Evolutionary conservation across 2,888 invertebrate species (phyloP).

Genomic region (Oscheius myriophilus): DNA sequence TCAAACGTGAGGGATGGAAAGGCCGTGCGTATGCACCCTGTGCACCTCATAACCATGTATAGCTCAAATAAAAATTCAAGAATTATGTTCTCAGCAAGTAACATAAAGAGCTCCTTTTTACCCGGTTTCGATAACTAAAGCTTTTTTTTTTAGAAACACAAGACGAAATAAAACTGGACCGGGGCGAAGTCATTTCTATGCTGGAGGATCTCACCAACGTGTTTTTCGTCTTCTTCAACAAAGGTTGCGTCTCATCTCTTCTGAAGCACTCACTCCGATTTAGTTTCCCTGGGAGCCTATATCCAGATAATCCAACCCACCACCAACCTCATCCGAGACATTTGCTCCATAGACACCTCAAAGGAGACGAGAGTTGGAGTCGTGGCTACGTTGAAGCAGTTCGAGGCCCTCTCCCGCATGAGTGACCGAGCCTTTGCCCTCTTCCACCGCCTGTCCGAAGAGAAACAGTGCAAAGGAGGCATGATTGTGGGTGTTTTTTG

Average conservation of each 20-base stretch:
- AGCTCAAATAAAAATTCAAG: no score
- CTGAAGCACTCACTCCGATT: no score
- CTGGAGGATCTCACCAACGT: not conserved
- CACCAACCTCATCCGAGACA: conserved; percentile 13
- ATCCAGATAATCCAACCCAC: conserved; percentile 7
- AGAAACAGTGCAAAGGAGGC: conserved; percentile 25
- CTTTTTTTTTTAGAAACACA: no score
- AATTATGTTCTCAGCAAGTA: no score
- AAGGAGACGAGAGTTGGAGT: not conserved
- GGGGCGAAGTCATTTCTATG: not conserved
- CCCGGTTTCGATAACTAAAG: no score
- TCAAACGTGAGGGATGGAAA: no score
- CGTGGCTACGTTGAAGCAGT: not conserved
- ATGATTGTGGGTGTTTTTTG: not conserved
- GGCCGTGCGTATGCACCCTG: no score
- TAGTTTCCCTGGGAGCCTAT: conserved; percentile 23
- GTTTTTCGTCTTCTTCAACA: not conserved
- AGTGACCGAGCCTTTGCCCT: conserved; percentile 30
- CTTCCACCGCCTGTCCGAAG: conserved; percentile 24
- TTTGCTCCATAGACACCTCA: conserved; percentile 4
- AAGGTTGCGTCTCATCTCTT: not conserved
- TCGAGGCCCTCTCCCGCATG: conserved; percentile 1
- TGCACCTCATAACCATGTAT: no score
- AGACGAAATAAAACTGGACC: not conserved
- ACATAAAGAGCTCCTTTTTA: no score